Conservation (phyloP, 2,888 invertebrate genomes). For the Tenthredo scrophulariae region DNA sequence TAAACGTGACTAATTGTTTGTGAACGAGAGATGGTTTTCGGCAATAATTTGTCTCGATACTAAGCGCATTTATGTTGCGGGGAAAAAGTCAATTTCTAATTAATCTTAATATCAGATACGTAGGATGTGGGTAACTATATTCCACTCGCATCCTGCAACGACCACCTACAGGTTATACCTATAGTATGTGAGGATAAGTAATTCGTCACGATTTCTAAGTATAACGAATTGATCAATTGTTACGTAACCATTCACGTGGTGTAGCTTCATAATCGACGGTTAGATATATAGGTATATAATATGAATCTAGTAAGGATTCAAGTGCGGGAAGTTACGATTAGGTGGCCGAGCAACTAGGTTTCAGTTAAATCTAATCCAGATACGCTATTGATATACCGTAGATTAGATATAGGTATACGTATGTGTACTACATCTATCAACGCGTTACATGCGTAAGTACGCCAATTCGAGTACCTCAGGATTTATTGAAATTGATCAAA, state of each 20-base stretch:
- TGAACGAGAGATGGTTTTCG: neutral
- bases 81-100: neutral
- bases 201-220: slow-evolving; percentile 5
- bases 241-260: slow-evolving; percentile 20
- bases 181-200: neutral
- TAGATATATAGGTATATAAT: neutral
- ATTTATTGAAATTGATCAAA: neutral
- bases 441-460: neutral
- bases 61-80: neutral
- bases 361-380: slow-evolving; percentile 46
- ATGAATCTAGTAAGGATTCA: neutral
- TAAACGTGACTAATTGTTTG: slow-evolving; percentile 21
- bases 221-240: slow-evolving; percentile 32
- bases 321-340: slow-evolving; percentile 6
- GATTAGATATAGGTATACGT: slow-evolving; percentile 28
- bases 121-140: neutral
- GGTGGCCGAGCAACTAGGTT: slow-evolving; percentile 17
- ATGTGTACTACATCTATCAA: neutral
- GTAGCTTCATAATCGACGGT: neutral
- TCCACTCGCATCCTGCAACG: neutral
- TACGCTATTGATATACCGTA: slow-evolving; percentile 31
- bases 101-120: neutral
- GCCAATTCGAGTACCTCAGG: neutral
- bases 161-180: neutral
- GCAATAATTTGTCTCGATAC: neutral